A percentile compares a stretch with the other conserved stretches of the same genome.
Conservation (phyloP, 2,888 invertebrate genomes). For the Hydraecia micacea region DNA sequence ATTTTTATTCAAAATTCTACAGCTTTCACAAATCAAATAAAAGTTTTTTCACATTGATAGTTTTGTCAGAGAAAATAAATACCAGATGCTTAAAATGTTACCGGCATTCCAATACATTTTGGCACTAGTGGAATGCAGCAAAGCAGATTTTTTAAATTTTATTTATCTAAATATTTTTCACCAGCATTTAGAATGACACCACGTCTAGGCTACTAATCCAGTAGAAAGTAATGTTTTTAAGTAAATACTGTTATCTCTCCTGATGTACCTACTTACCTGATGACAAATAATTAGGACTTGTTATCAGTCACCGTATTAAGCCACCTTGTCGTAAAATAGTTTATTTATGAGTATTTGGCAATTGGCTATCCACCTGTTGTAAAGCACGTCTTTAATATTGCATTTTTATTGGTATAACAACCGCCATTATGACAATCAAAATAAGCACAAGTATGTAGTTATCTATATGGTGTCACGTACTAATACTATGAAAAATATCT, state of each 20-base stretch:
- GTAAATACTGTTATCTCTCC: conserved; percentile 13
- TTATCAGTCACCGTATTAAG: conserved; percentile 8
- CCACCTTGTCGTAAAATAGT: conserved; percentile 2
- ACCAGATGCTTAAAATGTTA: not conserved
- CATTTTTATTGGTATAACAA: conserved; percentile 18
- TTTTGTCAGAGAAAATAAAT: not conserved
- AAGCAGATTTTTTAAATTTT: not conserved
- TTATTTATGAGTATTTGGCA: conserved; percentile 37
- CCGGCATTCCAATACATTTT: not conserved
- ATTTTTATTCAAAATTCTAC: not conserved
- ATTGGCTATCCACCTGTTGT: conserved; percentile 21
- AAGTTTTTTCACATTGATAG: not conserved
- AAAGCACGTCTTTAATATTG: not conserved
- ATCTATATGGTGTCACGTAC: conserved; percentile 20
- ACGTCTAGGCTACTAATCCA: not conserved
- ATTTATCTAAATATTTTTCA: not conserved
- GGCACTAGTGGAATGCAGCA: not conserved
- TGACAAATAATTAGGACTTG: conserved; percentile 15
- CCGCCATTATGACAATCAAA: conserved; percentile 12
- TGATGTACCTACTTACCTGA: not conserved
- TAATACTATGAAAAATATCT: conserved; percentile 12
- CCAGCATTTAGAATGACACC: not conserved
- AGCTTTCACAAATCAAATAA: not conserved
- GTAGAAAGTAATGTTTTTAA: not conserved
- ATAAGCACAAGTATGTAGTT: not conserved